Conservation (phyloP, 1,140 invertebrate genomes). For the Saxidomus purpurata region DNA sequence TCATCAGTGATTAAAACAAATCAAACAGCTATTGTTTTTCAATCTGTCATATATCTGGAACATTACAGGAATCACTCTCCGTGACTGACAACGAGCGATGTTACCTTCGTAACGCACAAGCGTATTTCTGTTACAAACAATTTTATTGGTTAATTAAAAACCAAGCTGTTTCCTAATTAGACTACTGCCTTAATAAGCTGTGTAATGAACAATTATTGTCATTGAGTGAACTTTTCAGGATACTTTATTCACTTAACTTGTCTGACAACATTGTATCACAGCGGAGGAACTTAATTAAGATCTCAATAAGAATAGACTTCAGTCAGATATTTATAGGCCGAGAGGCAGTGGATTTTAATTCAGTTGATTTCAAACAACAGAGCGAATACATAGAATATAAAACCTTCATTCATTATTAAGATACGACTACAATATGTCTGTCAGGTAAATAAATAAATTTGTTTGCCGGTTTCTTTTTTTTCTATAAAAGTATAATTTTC, state of each 20-base stretch:
- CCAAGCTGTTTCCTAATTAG: not conserved
- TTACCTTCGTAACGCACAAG: not conserved
- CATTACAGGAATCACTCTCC: slow-evolving; percentile 38
- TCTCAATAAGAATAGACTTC: not conserved
- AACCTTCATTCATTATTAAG: not conserved
- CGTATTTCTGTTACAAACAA: not conserved
- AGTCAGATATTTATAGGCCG: not conserved
- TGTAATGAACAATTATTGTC: not conserved
- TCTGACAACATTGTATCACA: not conserved
- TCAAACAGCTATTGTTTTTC: not conserved
- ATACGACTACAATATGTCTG: not conserved
- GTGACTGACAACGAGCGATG: not conserved
- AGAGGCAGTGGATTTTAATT: too few relatives aligned
- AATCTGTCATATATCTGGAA: not conserved
- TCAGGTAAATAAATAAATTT: not conserved
- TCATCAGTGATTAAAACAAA: not conserved
- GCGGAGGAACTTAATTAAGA: not conserved
- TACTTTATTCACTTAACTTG: not conserved
- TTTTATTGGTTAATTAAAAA: not conserved
- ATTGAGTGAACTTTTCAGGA: slow-evolving; percentile 3
- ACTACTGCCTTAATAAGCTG: not conserved
- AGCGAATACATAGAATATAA: too few relatives aligned
- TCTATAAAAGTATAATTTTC: not conserved
- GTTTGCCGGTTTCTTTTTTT: too few relatives aligned
- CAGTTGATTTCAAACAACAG: not conserved